Percentiles rank a stretch among this genome's conserved stretches.
These are phyloP conservation scores for Agrochola lota DNA, from an alignment of 2,888 invertebrate species.

Conservation along the genomic window DNA sequence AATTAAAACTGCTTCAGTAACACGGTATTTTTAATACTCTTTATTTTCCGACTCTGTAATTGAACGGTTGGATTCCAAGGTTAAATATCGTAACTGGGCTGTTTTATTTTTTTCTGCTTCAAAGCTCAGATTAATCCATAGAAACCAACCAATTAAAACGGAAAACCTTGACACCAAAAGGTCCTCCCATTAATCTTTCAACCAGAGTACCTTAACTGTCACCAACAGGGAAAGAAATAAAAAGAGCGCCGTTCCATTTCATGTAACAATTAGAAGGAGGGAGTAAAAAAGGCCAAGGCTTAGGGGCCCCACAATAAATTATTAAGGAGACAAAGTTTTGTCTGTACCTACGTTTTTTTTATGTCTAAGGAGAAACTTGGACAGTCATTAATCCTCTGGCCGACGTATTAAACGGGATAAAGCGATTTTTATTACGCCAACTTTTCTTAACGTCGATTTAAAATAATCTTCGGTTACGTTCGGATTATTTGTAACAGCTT, in stretches of 20 bases:
- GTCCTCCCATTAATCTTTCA: constrained; percentile 67
- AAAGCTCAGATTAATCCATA: constrained; percentile 41
- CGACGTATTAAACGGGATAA: constrained; percentile 76
- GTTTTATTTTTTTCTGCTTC: constrained; percentile 22
- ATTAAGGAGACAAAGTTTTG: constrained; percentile 81
- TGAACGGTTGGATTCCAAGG: constrained; percentile 1
- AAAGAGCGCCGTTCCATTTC: constrained; percentile 73
- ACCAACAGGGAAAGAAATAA: constrained; percentile 75
- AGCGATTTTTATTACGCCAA: constrained; percentile 73
- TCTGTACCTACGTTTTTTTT: constrained; percentile 70
- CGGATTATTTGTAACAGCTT: constrained; percentile 65
- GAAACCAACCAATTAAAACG: constrained; percentile 65
- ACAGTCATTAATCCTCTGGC: constrained; percentile 75
- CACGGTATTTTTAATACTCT: background rate
- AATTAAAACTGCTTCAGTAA: constrained; percentile 4
- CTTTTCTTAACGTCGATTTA: constrained; percentile 74
- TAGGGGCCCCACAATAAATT: constrained; percentile 79
- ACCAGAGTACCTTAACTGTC: constrained; percentile 74
- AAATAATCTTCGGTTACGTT: constrained; percentile 72
- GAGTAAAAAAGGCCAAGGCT: constrained; percentile 74
- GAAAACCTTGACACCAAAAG: constrained; percentile 67
- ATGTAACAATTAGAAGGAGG: constrained; percentile 80
- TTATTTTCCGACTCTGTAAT: constrained; percentile 25
- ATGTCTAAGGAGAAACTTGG: constrained; percentile 71
- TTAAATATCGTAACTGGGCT: constrained; percentile 4